Percentiles rank a stretch among this genome's conserved stretches.
Conservation (phyloP, 2,888 invertebrate genomes). For the Gortyna flavago region DNA sequence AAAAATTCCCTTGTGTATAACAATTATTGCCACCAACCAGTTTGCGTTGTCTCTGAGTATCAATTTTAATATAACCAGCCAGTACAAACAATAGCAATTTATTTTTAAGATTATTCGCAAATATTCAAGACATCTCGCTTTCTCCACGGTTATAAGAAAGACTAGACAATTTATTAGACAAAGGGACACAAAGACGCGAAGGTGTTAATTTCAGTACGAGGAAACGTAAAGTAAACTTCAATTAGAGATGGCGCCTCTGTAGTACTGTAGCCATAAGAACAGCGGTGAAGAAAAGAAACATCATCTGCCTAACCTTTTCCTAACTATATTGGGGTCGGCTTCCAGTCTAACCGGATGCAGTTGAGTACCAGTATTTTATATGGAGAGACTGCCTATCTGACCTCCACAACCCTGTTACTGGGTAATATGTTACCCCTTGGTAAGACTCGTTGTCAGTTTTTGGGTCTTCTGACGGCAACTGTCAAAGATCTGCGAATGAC, state of each 20-base stretch:
- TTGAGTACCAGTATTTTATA: too few relatives aligned
- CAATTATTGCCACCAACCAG: not conserved
- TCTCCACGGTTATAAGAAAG: slow-evolving; percentile 51
- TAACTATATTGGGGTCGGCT: not conserved
- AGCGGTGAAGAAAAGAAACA: not conserved
- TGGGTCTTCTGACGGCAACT: not conserved
- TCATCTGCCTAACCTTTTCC: not conserved
- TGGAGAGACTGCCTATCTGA: not conserved
- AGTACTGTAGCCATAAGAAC: slow-evolving; percentile 57
- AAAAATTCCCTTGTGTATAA: not conserved
- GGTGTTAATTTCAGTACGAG: slow-evolving; percentile 81
- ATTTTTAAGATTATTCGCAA: slow-evolving; percentile 57
- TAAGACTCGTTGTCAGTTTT: not conserved
- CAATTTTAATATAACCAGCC: slow-evolving; percentile 9
- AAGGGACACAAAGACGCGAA: slow-evolving; percentile 71
- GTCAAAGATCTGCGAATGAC: not conserved
- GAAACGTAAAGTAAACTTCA: slow-evolving; percentile 85
- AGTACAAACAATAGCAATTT: slow-evolving; percentile 49
- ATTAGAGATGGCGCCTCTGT: slow-evolving; percentile 82
- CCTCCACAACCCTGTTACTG: not conserved
- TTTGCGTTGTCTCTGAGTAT: not conserved
- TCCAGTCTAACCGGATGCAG: not conserved
- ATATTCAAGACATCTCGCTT: slow-evolving; percentile 42
- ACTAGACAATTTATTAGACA: slow-evolving; percentile 66
- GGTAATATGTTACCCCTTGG: not conserved